Conservation (phyloP, 2,888 invertebrate genomes). For the Ophioninae sp. region DNA sequence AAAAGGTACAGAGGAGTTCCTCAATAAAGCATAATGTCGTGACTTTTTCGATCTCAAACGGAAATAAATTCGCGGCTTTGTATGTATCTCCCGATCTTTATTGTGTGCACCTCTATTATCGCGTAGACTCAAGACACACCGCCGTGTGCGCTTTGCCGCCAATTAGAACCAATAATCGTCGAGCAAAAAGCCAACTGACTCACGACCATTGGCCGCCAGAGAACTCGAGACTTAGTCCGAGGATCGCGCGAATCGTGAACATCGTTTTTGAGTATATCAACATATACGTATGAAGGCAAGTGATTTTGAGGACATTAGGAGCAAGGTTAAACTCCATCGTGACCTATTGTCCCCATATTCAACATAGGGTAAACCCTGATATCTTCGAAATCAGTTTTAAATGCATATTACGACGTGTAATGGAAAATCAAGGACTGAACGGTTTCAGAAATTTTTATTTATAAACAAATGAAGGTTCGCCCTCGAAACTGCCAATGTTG, state of each 20-base stretch:
- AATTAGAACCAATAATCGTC: constrained; percentile 61
- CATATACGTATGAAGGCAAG: not conserved
- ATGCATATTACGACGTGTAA: no score
- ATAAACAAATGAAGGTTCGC: no score
- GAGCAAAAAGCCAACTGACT: constrained; percentile 40
- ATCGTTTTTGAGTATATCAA: constrained; percentile 23
- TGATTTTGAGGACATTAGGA: no score
- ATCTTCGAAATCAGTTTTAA: not conserved
- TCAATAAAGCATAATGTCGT: constrained; percentile 18
- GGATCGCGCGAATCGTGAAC: constrained; percentile 56
- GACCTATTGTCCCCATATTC: not conserved
- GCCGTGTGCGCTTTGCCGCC: constrained; percentile 58
- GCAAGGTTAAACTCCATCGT: no score
- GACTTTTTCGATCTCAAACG: constrained; percentile 22
- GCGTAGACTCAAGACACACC: constrained; percentile 52
- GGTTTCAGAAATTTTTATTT: no score
- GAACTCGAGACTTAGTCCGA: constrained; percentile 56
- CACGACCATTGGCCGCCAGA: constrained; percentile 32
- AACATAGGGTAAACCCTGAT: not conserved
- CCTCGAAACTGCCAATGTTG: no score
- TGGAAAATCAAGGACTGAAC: not conserved
- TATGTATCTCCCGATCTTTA: not conserved
- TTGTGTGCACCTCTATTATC: constrained; percentile 40
- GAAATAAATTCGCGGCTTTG: constrained; percentile 2
- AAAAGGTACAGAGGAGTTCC: constrained; percentile 7